These are phyloP conservation scores for Drosophila pectinifera DNA, from an alignment of 1,140 invertebrate species.

Conservation along the genomic window DNA sequence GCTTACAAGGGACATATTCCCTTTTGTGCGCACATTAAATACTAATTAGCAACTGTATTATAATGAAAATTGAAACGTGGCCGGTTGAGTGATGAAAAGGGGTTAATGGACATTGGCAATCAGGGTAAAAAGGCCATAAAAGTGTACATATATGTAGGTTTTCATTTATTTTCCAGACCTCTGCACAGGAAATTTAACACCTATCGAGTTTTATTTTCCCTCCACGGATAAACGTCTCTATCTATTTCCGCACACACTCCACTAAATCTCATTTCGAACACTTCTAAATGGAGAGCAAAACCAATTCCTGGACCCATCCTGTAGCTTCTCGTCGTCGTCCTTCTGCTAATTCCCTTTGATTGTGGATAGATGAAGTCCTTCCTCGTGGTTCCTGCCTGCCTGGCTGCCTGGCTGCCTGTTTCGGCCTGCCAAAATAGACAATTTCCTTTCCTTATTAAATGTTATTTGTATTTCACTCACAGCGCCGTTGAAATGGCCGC, in stretches of 20 bases:
- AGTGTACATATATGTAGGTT: background rate
- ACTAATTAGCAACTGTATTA: conserved; percentile 46
- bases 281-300: conserved; percentile 40
- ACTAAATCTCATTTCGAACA: conserved; percentile 50
- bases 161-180: conserved; percentile 1
- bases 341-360: conserved; percentile 76
- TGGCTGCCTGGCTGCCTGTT: conserved; percentile 7
- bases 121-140: background rate
- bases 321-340: conserved; percentile 3
- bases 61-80: conserved; percentile 24
- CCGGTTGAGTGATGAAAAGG: background rate
- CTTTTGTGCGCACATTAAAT: conserved; percentile 46
- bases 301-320: conserved; percentile 28
- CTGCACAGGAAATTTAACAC: conserved; percentile 6
- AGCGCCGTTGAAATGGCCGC: conserved; percentile 44
- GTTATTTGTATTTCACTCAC: conserved; percentile 82
- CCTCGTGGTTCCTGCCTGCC: conserved; percentile 24
- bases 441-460: conserved; percentile 83
- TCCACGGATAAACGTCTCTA: conserved; percentile 39
- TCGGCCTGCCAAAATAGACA: conserved; percentile 69
- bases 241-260: conserved; percentile 21
- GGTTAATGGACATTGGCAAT: conserved; percentile 33
- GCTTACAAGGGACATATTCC: too few species aligned
- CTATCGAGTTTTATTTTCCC: conserved; percentile 33
- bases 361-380: conserved; percentile 52